Conservation (phyloP, 2,797 vertebrate species). For the Coregonus ussuriensis region DNA sequence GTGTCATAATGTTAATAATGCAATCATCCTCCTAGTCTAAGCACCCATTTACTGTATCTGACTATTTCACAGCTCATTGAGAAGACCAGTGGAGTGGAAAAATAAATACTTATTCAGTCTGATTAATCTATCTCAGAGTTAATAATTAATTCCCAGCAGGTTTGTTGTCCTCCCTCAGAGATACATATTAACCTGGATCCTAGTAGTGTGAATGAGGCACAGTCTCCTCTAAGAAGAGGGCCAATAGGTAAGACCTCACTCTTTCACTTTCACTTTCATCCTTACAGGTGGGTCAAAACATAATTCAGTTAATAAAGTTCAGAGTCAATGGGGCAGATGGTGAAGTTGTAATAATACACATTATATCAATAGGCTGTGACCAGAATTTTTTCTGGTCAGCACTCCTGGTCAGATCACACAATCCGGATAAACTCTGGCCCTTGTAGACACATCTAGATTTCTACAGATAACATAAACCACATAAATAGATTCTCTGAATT, state of each 20-base stretch:
- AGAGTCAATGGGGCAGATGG: background rate
- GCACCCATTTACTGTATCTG: background rate
- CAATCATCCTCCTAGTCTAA: background rate
- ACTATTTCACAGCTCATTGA: slow-evolving; percentile 11
- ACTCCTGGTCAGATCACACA: background rate
- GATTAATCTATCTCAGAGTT: slow-evolving; percentile 5
- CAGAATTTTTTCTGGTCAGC: too few relatives aligned
- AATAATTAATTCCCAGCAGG: slow-evolving; percentile 9
- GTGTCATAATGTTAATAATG: background rate
- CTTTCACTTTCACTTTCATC: background rate
- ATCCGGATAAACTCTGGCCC: background rate
- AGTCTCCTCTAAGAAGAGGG: background rate
- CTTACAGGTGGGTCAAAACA: background rate
- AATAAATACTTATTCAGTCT: background rate
- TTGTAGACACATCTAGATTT: background rate
- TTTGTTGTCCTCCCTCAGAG: background rate
- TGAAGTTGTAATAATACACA: background rate
- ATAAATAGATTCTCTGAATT: background rate
- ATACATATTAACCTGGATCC: slow-evolving; percentile 3
- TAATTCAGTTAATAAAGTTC: too few relatives aligned
- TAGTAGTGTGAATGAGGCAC: background rate
- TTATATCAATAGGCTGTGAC: background rate
- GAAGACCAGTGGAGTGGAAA: background rate
- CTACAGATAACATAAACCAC: background rate
- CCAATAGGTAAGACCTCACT: background rate